These are phyloP conservation scores for Aplysina aerophoba DNA, from an alignment of 37 sponge, comb jelly and placozoan species.

Conservation along the genomic window DNA sequence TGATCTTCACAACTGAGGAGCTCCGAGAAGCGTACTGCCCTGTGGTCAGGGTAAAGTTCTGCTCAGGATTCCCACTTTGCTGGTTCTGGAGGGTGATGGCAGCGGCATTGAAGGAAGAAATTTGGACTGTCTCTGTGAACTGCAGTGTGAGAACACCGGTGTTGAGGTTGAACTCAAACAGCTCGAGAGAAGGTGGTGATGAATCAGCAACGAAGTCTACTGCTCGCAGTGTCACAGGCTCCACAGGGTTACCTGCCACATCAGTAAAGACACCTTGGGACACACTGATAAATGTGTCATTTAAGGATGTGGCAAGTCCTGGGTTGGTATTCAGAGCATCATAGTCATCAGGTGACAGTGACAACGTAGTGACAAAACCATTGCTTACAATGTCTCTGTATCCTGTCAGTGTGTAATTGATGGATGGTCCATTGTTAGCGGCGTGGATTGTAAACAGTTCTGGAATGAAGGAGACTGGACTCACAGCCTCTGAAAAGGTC, in stretches of 20 bases:
- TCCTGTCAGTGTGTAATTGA: slow-evolving; percentile 70
- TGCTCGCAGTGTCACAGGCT: slow-evolving; percentile 21
- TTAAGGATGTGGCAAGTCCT: slow-evolving; percentile 44
- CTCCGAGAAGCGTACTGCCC: slow-evolving; percentile 35
- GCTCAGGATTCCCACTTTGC: slow-evolving; percentile 28
- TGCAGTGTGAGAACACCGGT: slow-evolving; percentile 39
- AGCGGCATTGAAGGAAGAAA: slow-evolving; percentile 46
- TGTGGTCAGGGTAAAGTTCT: slow-evolving; percentile 61
- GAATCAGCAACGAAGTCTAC: slow-evolving; percentile 41
- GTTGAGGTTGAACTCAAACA: slow-evolving; percentile 66
- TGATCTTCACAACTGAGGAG: slow-evolving; percentile 53
- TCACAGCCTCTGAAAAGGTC: slow-evolving; percentile 80
- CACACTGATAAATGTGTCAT: slow-evolving; percentile 69
- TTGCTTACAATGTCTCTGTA: slow-evolving; percentile 5
- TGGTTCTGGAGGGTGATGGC: slow-evolving; percentile 68
- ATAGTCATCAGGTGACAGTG: slow-evolving; percentile 52
- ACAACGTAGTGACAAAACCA: slow-evolving; percentile 27
- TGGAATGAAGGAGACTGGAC: slow-evolving; percentile 50
- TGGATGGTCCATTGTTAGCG: slow-evolving; percentile 23
- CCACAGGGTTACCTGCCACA: slow-evolving; percentile 52
- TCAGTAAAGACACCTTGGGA: slow-evolving; percentile 46
- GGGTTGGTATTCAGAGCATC: slow-evolving; percentile 63
- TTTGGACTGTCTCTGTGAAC: slow-evolving; percentile 73
- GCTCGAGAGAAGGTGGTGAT: slow-evolving; percentile 50
- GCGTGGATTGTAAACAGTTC: slow-evolving; percentile 56